Evolutionary conservation across 2,888 invertebrate species (phyloP), one percentile per base, ranked within the genome.

Genomic region (Esperia sulphurella): DNA sequence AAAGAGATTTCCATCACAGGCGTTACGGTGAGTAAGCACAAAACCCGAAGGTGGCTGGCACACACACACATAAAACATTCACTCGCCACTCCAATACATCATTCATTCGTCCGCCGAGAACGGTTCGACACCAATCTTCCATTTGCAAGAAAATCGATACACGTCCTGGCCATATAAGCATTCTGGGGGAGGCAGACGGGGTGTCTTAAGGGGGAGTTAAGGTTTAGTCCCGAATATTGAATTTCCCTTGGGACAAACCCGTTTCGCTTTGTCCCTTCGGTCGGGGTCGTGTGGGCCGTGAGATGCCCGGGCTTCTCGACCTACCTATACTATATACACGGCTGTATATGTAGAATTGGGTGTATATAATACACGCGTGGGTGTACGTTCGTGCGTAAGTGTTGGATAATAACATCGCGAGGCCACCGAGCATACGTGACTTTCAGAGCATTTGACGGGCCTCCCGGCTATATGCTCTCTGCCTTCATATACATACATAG

Each of bases 151-250:
- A 88, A 89, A 89, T 89, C 89, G 88, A 89, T 89, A 89, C 88
- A 89, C 86, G 81, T 79, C 87, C 79, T 87, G 87, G 88, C 90
- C 90, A 90, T 90, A 90, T 89, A 90, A 88, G 90, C 90, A 90
- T 90, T 87, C 85, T 79, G 79, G 79, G 87, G 86, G 85, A 68
- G 83, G 86, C 74, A 84, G 86, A 85, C 84, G 83, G 86, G 86
- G 84, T 74, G 88, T 79, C 82, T 87, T 85, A 84, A 83, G 85
- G 90, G 90, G 90, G 90, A 83, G 89, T 85, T 88, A 89, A 84
- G 89, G 88, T 89, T 89, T 89, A 89, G 89, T 87, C 89, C 90
- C 90, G 90, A 90, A 90, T 90, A 90, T 90, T 90, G 90, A 90
- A 90, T 90, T 90, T 90, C 90, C 90, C 90, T 83, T 83, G 90